Percentiles rank a stretch among this genome's conserved stretches.
Conservation (phyloP, 2,888 invertebrate species). For the Micoletzkya japonica region DNA sequence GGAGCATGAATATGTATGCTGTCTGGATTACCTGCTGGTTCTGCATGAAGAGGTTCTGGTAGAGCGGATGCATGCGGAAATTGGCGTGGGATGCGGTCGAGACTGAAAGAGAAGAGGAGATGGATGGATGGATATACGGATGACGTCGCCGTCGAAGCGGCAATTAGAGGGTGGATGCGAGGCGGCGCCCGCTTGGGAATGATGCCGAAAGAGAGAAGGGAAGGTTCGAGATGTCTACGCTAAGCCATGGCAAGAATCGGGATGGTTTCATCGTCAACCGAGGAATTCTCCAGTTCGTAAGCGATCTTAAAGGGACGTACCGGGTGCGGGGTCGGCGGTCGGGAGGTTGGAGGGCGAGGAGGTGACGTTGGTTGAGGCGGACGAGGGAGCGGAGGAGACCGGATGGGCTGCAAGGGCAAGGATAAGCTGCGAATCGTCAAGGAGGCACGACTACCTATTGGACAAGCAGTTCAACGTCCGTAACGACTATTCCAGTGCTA, state of each 20-base stretch:
- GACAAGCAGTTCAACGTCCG: too few relatives aligned
- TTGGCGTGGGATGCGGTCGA: slow-evolving; percentile 5
- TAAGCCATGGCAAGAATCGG: too few relatives aligned
- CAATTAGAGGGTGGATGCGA: not conserved
- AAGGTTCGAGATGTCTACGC: too few relatives aligned
- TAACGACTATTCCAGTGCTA: too few relatives aligned
- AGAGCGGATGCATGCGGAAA: slow-evolving; percentile 34
- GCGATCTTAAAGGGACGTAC: too few relatives aligned
- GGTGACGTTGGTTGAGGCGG: slow-evolving; percentile 19
- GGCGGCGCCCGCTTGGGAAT: not conserved
- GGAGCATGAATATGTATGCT: not conserved
- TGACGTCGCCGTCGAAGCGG: too few relatives aligned
- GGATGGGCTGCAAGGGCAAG: slow-evolving; percentile 5
- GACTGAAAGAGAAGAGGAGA: not conserved
- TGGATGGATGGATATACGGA: too few relatives aligned
- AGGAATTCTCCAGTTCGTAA: too few relatives aligned
- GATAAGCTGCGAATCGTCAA: too few relatives aligned
- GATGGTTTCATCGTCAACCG: too few relatives aligned
- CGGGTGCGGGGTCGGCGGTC: slow-evolving; percentile 25
- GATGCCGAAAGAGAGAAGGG: not conserved
- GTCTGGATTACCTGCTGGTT: slow-evolving; percentile 22
- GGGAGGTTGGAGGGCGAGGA: slow-evolving; percentile 21
- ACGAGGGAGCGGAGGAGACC: slow-evolving; percentile 19
- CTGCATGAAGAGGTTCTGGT: slow-evolving; percentile 39
- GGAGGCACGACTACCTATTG: too few relatives aligned